Conservation (phyloP, 1,140 invertebrate species). For the Andrena cerasifolii region DNA sequence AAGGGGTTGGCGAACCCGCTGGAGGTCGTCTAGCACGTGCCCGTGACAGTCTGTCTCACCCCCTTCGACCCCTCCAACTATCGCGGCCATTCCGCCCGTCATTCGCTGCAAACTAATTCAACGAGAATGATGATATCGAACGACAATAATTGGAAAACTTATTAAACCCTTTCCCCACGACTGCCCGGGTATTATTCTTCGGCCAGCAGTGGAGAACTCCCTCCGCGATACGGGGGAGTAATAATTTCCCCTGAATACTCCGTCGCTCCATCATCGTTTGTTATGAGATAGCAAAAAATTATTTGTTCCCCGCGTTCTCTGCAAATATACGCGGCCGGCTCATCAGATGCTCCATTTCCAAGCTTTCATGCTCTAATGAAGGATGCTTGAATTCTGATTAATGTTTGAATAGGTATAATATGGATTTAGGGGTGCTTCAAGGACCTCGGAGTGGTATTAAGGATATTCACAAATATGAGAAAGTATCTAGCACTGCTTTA, state of each 20-base stretch:
- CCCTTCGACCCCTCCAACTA: constrained; percentile 53
- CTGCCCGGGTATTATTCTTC: constrained; percentile 39
- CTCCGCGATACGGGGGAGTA: constrained; percentile 4
- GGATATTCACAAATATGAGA: no score
- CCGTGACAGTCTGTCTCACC: constrained; percentile 66
- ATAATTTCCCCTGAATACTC: constrained; percentile 36
- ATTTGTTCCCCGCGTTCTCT: constrained; percentile 6
- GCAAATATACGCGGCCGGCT: not conserved
- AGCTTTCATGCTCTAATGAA: no score
- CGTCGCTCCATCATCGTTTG: constrained; percentile 21
- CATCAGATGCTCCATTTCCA: no score
- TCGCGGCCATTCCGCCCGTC: constrained; percentile 51
- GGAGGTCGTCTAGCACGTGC: constrained; percentile 68
- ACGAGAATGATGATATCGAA: constrained; percentile 68
- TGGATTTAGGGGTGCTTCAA: no score
- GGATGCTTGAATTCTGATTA: no score
- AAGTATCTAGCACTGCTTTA: no score
- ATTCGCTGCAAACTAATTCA: constrained; percentile 61
- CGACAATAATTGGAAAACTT: constrained; percentile 62
- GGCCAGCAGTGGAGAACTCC: not conserved
- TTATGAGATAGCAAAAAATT: constrained; percentile 22
- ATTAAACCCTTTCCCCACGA: constrained; percentile 60
- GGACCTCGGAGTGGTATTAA: no score
- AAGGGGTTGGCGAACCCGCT: constrained; percentile 42
- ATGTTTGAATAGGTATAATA: no score